Base-by-base conservation (phyloP, 2,888 invertebrate species). In the Acanthoscelides obtectus region DNA sequence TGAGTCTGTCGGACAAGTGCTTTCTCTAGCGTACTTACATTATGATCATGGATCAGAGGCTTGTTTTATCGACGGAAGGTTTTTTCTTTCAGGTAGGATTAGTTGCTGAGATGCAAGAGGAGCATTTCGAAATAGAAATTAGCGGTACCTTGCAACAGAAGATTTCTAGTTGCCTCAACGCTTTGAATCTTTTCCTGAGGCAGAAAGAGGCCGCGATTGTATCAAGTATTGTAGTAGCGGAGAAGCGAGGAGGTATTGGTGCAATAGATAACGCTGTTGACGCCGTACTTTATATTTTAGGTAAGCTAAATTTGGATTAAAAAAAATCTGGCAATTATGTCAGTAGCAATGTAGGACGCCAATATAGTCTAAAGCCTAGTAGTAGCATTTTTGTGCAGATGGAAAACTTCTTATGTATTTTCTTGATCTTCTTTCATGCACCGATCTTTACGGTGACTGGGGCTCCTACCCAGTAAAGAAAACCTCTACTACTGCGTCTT, bases 161-260 rank as follows among this genome's bases (percentile, higher is more conserved):
- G 75, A 90, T 93, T 75, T 83, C 87, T 1, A 91, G 88, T 71
- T 92, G 92, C 81, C 83, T 93, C 64, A 83, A 87, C 72, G 86
- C 88, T 0, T 82, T 93, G 74, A 93, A 94, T 80, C 87, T 86
- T 64, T 89, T 98, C 84, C 86, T 99, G 71, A 89, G 89, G 74
- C 91, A 92, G 74, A 81, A 85, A 2, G 84, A 87, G 0, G 71
- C 78, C 1, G 86, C 94, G 0, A 87, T 96, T 20, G 94, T 95
- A 0, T 88, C 92, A 0, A 94, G 94, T 76, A 94, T 96, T 86
- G 94, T 97, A 0, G 93, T 96, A 0, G 97, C 97, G 0, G 94
- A 95, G 82, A 96, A 95, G 86, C 88, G 89, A 76, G 86, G 88
- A 0, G 89, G 89, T 0, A 88, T 88, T 0, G 87, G 88, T 4